Percentiles rank a stretch among this genome's conserved stretches.
phyloP scores from a whole-genome alignment of 2,113 vertebrate species.

The Poeciliopsis occidentalis region DNA sequence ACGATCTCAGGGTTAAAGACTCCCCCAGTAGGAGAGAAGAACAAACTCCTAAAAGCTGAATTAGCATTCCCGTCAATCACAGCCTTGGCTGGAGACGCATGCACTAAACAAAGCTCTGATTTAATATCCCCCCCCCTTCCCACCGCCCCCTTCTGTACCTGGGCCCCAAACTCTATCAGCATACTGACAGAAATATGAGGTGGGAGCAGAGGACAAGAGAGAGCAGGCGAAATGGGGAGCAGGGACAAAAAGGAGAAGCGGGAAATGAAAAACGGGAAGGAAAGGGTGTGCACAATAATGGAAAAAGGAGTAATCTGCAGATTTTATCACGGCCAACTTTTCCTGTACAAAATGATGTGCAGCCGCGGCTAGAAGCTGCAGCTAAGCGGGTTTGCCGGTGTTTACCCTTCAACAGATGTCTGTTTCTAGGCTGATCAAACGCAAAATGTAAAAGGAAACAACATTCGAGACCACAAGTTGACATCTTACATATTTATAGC shows the following conservation, averaged over 20 bases:
- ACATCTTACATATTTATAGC: background rate
- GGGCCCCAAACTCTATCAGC: slow-evolving; percentile 68
- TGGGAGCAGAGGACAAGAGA: slow-evolving; percentile 12
- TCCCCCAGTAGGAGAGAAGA: slow-evolving; percentile 58
- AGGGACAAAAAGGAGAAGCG: slow-evolving; percentile 43
- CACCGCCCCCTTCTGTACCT: slow-evolving; percentile 48
- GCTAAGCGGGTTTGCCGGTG: slow-evolving; percentile 19
- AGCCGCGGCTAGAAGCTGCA: slow-evolving; percentile 32
- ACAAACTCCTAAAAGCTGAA: slow-evolving; percentile 73
- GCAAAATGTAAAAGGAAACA: slow-evolving; percentile 15
- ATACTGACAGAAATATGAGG: slow-evolving; percentile 62
- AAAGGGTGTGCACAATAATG: slow-evolving; percentile 58
- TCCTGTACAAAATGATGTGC: slow-evolving; percentile 42
- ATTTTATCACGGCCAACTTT: slow-evolving; percentile 60
- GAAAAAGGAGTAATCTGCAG: slow-evolving; percentile 58
- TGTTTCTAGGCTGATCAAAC: slow-evolving; percentile 18
- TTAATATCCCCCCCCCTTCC: slow-evolving; percentile 70
- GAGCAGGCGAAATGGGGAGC: slow-evolving; percentile 41
- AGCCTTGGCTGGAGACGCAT: slow-evolving; percentile 32
- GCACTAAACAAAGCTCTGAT: slow-evolving; percentile 48
- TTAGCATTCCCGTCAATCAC: slow-evolving; percentile 78
- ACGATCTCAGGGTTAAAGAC: slow-evolving; percentile 66
- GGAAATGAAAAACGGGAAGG: slow-evolving; percentile 60
- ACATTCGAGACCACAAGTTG: slow-evolving; percentile 7
- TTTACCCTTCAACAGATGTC: slow-evolving; percentile 1